Evolutionary conservation across 2,797 vertebrate genomes (phyloP).

Genomic region (Cyclopterus lumpus): DNA sequence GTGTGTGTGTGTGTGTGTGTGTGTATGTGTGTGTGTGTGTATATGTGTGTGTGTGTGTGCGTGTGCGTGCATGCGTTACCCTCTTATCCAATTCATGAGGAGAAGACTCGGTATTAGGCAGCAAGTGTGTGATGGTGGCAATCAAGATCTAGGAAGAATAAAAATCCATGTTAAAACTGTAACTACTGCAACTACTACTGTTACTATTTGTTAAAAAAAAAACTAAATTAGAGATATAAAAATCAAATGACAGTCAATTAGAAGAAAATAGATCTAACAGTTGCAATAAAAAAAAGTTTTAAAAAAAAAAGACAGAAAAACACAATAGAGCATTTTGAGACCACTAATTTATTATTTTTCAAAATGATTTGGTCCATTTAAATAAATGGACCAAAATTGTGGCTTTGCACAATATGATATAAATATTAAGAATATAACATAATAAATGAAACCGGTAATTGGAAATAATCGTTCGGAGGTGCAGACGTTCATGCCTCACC

Average conservation of each 20-base stretch:
- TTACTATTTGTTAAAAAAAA: neutral
- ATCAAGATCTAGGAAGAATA: constrained; percentile 88
- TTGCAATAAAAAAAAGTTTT: neutral
- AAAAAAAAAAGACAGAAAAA: neutral
- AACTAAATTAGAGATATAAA: neutral
- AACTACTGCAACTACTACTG: neutral
- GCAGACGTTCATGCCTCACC: constrained; percentile 75
- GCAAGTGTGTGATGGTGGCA: constrained; percentile 94
- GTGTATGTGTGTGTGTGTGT: neutral
- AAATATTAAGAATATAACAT: neutral
- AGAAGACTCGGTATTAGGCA: constrained; percentile 93
- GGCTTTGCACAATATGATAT: neutral
- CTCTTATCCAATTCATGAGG: constrained; percentile 96
- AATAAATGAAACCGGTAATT: neutral
- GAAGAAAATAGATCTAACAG: neutral
- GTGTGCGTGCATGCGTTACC: constrained; percentile 82
- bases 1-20: neutral
- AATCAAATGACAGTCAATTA: neutral
- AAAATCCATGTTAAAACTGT: neutral
- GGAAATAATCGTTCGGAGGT: neutral
- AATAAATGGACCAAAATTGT: neutral
- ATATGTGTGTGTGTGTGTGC: neutral
- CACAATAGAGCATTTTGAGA: neutral
- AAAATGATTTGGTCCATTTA: neutral
- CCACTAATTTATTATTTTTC: neutral